Percentiles rank a stretch among this genome's conserved stretches.
Conservation (phyloP, 2,797 vertebrate species). For the Scolopax bukidnonensis region DNA sequence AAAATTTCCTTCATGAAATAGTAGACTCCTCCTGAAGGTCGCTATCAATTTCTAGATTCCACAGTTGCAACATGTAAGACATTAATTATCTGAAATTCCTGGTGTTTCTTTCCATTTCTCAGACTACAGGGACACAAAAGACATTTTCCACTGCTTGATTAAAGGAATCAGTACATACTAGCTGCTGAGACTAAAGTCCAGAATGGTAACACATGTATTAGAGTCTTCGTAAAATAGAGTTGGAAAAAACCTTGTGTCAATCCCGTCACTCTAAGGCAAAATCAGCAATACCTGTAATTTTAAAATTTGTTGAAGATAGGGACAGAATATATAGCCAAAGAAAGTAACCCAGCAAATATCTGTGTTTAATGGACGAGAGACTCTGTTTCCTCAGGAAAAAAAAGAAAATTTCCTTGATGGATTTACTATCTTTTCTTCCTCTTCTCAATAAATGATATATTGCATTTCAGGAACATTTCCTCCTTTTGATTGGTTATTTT, state of each 20-base stretch:
- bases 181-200: neutral
- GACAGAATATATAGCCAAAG: accelerated
- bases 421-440: neutral
- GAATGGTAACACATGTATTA: neutral
- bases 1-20: neutral
- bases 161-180: neutral
- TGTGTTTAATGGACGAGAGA: neutral
- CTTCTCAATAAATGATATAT: neutral
- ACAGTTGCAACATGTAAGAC: neutral
- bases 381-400: neutral
- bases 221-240: neutral
- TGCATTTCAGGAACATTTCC: slow-evolving; percentile 7
- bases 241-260: neutral
- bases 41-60: neutral
- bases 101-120: neutral
- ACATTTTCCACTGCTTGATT: neutral
- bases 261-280: neutral
- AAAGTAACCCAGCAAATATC: neutral
- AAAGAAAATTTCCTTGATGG: neutral
- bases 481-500: slow-evolving; percentile 15
- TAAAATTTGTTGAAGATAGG: neutral
- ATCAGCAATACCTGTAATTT: neutral
- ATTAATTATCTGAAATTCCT: neutral
- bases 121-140: neutral
- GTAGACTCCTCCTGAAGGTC: neutral